phyloP scores from a whole-genome alignment of 2,888 invertebrate species.

The Drosophila ustulata region DNA sequence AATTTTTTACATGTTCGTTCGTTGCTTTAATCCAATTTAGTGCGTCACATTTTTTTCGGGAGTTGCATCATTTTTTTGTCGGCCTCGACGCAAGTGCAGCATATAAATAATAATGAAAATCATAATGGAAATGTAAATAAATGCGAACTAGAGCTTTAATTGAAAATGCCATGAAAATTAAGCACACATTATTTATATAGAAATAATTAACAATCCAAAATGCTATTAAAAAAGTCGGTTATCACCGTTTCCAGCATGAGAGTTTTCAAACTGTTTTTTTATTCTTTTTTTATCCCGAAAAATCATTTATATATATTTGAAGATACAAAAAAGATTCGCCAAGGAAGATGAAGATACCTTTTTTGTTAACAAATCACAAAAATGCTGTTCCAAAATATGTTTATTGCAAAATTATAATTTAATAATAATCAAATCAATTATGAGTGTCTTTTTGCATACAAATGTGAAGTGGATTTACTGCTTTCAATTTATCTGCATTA shows the following conservation, averaged over 20 bases:
- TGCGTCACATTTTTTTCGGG: neutral
- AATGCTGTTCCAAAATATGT: too few species aligned
- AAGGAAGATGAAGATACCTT: too few species aligned
- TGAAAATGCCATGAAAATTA: conserved; percentile 39
- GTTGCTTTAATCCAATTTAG: conserved; percentile 36
- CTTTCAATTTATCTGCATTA: too few species aligned
- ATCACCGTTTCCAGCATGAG: neutral
- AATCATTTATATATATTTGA: too few species aligned
- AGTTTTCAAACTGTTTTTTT: too few species aligned
- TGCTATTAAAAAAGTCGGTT: conserved; percentile 18
- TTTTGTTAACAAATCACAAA: too few species aligned
- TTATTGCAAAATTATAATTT: too few species aligned
- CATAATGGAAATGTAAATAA: conserved; percentile 21
- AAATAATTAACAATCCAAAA: conserved; percentile 27
- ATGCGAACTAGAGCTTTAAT: conserved; percentile 23
- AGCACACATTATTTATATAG: conserved; percentile 22
- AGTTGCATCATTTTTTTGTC: conserved; percentile 6
- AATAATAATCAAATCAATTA: too few species aligned
- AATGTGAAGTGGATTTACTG: too few species aligned
- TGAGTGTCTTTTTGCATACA: too few species aligned
- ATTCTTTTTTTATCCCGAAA: too few species aligned
- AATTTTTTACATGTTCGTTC: conserved; percentile 36
- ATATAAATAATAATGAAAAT: conserved; percentile 41
- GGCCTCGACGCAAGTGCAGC: neutral
- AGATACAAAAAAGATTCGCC: neutral